A percentile compares a stretch with the other conserved stretches of the same genome.
phyloP scores from a whole-genome alignment of 2,888 invertebrate genomes.

The Boloria euphrosyne region DNA sequence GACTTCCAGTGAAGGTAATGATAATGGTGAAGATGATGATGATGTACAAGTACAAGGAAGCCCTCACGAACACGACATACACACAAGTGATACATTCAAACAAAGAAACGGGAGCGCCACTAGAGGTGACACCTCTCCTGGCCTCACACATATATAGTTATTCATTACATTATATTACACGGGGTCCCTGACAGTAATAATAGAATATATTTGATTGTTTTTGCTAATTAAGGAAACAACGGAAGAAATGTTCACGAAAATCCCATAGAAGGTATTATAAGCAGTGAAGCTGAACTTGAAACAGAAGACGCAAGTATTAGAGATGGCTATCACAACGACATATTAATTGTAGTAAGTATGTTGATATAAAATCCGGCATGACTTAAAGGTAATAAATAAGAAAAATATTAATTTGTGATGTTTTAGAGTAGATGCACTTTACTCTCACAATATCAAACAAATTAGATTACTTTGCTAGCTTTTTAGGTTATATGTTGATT shows the following conservation, averaged over 20 bases:
- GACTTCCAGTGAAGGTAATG: constrained; percentile 67
- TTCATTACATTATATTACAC: constrained; percentile 54
- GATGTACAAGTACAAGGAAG: constrained; percentile 80
- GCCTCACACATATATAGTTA: constrained; percentile 69
- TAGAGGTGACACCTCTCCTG: constrained; percentile 73
- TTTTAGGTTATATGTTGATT: constrained; percentile 66
- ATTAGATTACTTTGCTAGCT: constrained; percentile 78
- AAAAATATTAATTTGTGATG: constrained; percentile 73
- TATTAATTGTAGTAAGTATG: constrained; percentile 73
- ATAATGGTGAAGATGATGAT: constrained; percentile 78
- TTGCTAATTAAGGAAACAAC: constrained; percentile 80
- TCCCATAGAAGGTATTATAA: constrained; percentile 77
- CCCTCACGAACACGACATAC: constrained; percentile 66
- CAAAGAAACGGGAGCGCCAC: constrained; percentile 61
- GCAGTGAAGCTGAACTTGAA: constrained; percentile 74
- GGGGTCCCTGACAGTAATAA: constrained; percentile 72
- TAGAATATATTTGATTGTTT: constrained; percentile 79
- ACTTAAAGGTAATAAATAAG: constrained; percentile 71
- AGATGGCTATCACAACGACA: constrained; percentile 66
- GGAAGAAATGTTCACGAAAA: constrained; percentile 74
- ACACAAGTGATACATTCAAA: constrained; percentile 65
- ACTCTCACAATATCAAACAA: constrained; percentile 69
- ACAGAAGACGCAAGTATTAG: constrained; percentile 77
- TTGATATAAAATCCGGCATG: constrained; percentile 54
- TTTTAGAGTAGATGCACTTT: constrained; percentile 73